phyloP scores from a whole-genome alignment of 2,888 invertebrate genomes.

The Ophion ventricosus region DNA sequence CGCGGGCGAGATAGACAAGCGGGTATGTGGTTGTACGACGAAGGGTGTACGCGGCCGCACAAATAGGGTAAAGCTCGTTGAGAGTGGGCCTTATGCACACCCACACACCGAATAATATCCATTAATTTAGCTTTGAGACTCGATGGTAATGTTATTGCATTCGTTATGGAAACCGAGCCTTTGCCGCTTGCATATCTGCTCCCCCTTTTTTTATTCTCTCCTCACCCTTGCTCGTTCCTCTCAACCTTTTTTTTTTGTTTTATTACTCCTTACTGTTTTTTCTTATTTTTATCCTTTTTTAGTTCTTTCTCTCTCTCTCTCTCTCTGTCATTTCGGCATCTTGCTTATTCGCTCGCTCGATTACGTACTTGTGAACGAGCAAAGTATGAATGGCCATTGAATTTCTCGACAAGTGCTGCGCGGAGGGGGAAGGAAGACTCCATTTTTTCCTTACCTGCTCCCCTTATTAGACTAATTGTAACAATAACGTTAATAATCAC shows the following conservation, averaged over 20 bases:
- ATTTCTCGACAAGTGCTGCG: no score
- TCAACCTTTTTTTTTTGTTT: conserved; percentile 18
- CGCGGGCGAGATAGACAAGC: conserved; percentile 51
- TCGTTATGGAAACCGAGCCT: conserved; percentile 73
- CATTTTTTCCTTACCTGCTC: no score
- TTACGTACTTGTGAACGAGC: not conserved
- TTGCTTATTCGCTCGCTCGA: not conserved
- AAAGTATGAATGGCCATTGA: no score
- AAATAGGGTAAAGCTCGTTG: conserved; percentile 56
- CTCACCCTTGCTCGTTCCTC: conserved; percentile 38
- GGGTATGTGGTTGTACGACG: not conserved
- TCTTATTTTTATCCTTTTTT: not conserved
- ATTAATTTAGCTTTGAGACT: conserved; percentile 78
- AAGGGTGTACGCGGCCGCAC: not conserved
- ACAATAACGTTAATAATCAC: not conserved
- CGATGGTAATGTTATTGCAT: conserved; percentile 81
- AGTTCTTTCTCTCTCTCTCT: conserved; percentile 2
- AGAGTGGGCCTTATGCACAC: conserved; percentile 56
- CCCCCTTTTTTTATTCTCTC: conserved; percentile 29
- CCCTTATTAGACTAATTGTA: no score
- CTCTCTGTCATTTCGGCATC: not conserved
- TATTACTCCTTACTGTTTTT: conserved; percentile 10
- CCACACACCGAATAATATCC: conserved; percentile 74
- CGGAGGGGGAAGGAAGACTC: no score
- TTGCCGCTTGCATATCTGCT: conserved; percentile 34